Base-by-base conservation (phyloP, 2,113 vertebrate species). In the Promerops cafer region DNA sequence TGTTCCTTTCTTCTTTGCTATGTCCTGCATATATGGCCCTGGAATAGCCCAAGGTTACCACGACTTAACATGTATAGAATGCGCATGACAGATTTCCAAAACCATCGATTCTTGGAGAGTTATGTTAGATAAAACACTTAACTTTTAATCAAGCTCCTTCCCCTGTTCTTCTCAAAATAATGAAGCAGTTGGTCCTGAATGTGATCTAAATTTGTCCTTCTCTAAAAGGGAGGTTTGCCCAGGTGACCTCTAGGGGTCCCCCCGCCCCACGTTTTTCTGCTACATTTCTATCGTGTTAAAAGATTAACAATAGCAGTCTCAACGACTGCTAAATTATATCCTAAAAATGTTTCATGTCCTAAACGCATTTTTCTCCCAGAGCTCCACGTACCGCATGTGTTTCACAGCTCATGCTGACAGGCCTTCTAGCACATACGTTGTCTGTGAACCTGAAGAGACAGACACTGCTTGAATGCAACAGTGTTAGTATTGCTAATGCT, bases 241-340 rank as follows among this genome's bases (percentile, higher is more conserved):
- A 54, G 33, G 28, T 68, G 56, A 84, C 72, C 84, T 87, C 60
- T 89, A 95, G 91, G 71, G 52, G 89, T 84, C 89, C 52, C 35
- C 69, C 64, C 4, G 2, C 52, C 44, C 53, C 45, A 11, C 12
- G 16, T 44, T 69, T 50, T 28, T 47, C 77, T 50, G 6, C 22
- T 71, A 26, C 0, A 9, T 37, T 54, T 20, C 35, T 17, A 6
- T 0, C 1, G 1, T 39, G 78, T 68, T 13, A 35, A 40, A 54
- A 39, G 9, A 44, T 59, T 53, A 49, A 7, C n/a, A 45, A 28
- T 1, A 30, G 13, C 45, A 22, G 26, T 21, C 39, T 74, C 92
- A 11, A 9, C 35, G 23, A 45, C 30, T 59, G 70, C 44, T 54
- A 42, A 63, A 71, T 47, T 71, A 30, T 14, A 75, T 12, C 11